These are phyloP conservation scores for Pithys albifrons DNA, from an alignment of 2,113 vertebrate genomes.

Conservation along the genomic window DNA sequence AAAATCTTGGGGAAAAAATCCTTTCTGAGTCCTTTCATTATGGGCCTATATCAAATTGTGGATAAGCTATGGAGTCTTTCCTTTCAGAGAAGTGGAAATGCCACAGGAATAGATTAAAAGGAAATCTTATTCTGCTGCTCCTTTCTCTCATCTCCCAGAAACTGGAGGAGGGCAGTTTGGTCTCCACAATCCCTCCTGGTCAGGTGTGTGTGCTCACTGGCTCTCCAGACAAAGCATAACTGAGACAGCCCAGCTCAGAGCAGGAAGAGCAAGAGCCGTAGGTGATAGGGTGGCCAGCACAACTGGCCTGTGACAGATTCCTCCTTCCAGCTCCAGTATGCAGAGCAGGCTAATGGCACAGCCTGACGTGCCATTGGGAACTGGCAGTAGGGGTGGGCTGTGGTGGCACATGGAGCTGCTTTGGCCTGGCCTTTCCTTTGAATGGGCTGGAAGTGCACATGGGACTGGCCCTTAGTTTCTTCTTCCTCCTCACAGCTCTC, in stretches of 20 bases:
- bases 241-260: neutral
- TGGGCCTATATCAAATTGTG: neutral
- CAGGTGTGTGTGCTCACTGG: fast-evolving
- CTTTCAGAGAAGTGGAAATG: neutral
- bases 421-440: neutral
- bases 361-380: fast-evolving
- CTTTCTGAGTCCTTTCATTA: neutral
- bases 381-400: neutral
- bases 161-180: fast-evolving
- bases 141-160: neutral
- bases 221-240: neutral
- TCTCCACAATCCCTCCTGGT: fast-evolving
- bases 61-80: neutral
- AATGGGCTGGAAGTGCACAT: fast-evolving
- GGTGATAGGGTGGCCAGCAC: neutral
- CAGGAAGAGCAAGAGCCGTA: too few species aligned
- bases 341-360: neutral
- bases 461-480: neutral
- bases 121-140: neutral
- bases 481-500: neutral
- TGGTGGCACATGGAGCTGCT: neutral
- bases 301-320: neutral
- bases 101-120: neutral
- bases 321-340: neutral
- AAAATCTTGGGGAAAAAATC: neutral